Conservation (phyloP, 2,888 invertebrate species). For the Drosophila subquinaria region DNA sequence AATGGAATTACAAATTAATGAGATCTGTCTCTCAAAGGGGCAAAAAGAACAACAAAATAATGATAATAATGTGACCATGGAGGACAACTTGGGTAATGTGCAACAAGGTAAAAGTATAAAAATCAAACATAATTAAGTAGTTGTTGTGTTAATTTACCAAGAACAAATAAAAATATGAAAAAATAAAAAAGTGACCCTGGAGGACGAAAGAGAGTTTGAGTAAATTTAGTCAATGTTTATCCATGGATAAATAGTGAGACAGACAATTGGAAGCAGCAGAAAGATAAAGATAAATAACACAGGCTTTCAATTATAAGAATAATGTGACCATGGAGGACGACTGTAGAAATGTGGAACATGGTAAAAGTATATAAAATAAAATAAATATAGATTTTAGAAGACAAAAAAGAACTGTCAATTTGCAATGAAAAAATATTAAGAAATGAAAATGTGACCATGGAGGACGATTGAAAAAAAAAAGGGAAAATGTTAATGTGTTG, state of each 20-base stretch:
- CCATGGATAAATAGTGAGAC: background rate
- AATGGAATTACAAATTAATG: background rate
- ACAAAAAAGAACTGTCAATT: background rate
- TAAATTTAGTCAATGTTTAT: no score
- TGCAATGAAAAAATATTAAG: background rate
- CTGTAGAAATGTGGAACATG: background rate
- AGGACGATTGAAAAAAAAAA: background rate
- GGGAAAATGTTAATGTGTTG: no score
- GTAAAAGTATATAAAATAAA: background rate
- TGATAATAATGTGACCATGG: background rate
- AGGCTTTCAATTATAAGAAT: background rate
- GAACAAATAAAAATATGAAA: no score
- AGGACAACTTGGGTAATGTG: background rate
- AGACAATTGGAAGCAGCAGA: background rate
- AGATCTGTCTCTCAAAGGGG: background rate
- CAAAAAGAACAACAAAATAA: no score
- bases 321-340: background rate
- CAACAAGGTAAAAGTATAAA: background rate
- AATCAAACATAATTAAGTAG: background rate
- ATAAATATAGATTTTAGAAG: background rate
- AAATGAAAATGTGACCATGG: background rate
- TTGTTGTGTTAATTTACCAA: background rate
- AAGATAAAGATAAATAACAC: background rate
- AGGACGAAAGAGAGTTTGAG: background rate
- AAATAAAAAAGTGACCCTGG: background rate